Evolutionary conservation across 2,113 vertebrate genomes (phyloP).

Genomic region (Brachypteracias leptosomus): DNA sequence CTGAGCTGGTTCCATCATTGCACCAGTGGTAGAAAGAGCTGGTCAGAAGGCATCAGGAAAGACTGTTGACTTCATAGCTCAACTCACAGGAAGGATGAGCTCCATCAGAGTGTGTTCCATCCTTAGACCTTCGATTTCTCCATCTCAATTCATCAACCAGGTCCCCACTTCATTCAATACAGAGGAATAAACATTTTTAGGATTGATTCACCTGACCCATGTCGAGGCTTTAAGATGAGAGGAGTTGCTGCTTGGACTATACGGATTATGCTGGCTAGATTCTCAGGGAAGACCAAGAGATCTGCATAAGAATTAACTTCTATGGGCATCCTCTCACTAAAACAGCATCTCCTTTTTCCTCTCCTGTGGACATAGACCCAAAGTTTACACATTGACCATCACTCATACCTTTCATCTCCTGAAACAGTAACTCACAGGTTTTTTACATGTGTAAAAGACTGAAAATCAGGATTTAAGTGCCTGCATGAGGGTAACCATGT

Average conservation of each 20-base stretch:
- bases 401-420: neutral
- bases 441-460: neutral
- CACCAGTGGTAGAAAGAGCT: neutral
- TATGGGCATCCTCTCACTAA: neutral
- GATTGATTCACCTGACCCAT: neutral
- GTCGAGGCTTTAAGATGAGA: neutral
- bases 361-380: neutral
- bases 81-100: neutral
- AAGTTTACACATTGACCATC: neutral
- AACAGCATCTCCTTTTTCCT: neutral
- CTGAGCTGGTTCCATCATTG: neutral
- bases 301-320: neutral
- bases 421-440: neutral
- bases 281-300: neutral
- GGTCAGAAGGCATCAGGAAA: neutral
- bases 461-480: neutral
- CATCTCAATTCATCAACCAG: neutral
- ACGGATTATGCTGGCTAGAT: neutral
- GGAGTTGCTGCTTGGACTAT: neutral
- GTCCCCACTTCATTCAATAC: neutral
- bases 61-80: neutral
- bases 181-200: neutral
- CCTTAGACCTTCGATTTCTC: neutral
- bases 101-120: neutral
- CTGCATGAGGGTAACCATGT: neutral